Evolutionary conservation across 2,113 vertebrate genomes (phyloP).

Genomic region (Bagarius yarrelli): DNA sequence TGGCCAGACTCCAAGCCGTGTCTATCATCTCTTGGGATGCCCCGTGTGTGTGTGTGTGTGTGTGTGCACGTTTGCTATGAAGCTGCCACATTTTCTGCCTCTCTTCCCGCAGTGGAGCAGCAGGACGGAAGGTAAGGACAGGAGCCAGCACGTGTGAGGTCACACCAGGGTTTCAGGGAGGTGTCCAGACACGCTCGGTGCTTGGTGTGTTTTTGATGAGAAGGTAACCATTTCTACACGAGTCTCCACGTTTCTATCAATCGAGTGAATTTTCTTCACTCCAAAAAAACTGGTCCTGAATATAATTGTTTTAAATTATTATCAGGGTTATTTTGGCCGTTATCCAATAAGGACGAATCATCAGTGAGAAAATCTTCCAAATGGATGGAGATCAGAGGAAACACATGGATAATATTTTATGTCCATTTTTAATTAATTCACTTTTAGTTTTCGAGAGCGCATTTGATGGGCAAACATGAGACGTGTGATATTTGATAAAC

Average conservation of each 20-base stretch:
- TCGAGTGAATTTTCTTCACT: background rate
- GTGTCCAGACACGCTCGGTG: conserved; percentile 41
- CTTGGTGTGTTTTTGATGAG: conserved; percentile 11
- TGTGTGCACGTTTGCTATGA: conserved; percentile 21
- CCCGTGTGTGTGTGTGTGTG: conserved; percentile 5
- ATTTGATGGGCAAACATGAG: conserved; percentile 19
- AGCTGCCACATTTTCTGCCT: conserved; percentile 16
- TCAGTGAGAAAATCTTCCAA: conserved; percentile 1
- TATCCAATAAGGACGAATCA: background rate
- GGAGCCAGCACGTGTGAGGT: conserved; percentile 39
- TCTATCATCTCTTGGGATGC: conserved; percentile 37
- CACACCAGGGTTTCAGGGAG: conserved; percentile 36
- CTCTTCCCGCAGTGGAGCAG: conserved; percentile 15
- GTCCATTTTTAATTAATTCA: conserved; percentile 29
- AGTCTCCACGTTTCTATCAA: background rate
- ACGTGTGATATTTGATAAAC: conserved; percentile 2
- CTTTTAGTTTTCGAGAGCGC: conserved; percentile 7
- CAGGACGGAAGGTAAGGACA: conserved; percentile 21
- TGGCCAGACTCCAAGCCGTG: conserved; percentile 39
- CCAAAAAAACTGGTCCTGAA: background rate
- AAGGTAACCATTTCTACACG: conserved; percentile 24
- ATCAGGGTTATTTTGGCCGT: background rate
- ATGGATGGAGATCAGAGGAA: conserved; percentile 17
- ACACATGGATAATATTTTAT: conserved; percentile 23
- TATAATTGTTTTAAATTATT: background rate